Base-by-base conservation (phyloP, 2,113 vertebrate species). In the Cheilinus undulatus region DNA sequence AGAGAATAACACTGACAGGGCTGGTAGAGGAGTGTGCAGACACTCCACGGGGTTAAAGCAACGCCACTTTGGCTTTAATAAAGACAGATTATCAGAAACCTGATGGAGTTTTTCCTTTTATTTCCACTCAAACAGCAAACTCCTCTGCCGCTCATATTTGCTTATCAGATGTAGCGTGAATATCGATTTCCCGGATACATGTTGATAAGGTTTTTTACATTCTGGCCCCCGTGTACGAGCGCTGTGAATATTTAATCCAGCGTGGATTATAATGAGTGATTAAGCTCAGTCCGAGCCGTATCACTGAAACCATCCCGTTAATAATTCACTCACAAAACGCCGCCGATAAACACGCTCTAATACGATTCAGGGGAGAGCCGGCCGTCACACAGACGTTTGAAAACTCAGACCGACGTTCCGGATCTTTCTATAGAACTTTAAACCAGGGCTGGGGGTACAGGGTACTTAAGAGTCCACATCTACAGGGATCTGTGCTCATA, bases 191-290 rank as follows among this genome's bases (percentile, higher is more conserved):
- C 76, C 49, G 73, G 83, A 78, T 77, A 68, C 19, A 27, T 27
- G 74, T 61, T 69, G 88, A 90, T 84, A 89, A 90, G 86, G 85
- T 91, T 34, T 34, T 34, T 34, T 10, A n/a, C 7, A 30, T 30
- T 80, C 19, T n/a, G 5, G 28, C n/a, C 43, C 63, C 59, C 64
- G 66, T 27, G 28, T 45, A 14, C 46, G 69, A 76, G 67, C 40
- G 1, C 73, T 66, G 58, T 84, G 83, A 87, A 88, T 88, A 86
- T 88, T 87, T 83, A 28, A 87, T 89, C 82, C 72, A 36, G 26
- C 38, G 49, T 88, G 90, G 87, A 86, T 88, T 83, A 83, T 82
- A 85, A 88, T 76, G 85, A 87, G 86, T 76, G 88, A 86, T 90
- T 87, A 86, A 75, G 22, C 76, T 74, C 70, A 62, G 69, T 69